phyloP scores from a whole-genome alignment of 30 jellyfish, hydroid and myxozoan genomes.

The Pseudorhiza aurosa region DNA sequence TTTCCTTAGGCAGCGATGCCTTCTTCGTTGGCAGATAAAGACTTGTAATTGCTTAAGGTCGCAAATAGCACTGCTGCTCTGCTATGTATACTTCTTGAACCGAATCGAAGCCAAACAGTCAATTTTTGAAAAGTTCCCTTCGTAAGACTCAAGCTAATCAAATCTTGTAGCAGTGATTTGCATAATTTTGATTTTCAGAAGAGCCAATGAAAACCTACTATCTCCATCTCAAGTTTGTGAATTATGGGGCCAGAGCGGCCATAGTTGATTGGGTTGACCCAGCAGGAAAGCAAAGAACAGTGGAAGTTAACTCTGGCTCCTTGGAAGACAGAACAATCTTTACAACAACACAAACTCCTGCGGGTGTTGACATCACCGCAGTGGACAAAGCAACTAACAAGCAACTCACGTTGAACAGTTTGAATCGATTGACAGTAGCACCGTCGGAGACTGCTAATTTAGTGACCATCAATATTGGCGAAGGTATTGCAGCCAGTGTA shows the following conservation, averaged over 20 bases:
- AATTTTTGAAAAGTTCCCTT: no score
- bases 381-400: slow-evolving; percentile 36
- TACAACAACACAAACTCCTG: slow-evolving; percentile 42
- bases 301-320: slow-evolving; percentile 27
- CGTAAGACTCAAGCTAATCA: no score
- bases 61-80: no score
- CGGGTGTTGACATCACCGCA: slow-evolving; percentile 43
- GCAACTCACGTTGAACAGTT: slow-evolving; percentile 35
- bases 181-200: slow-evolving; percentile 21
- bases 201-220: slow-evolving; percentile 53
- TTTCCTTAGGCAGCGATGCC: no score
- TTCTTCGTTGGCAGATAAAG: no score
- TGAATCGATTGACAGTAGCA: slow-evolving; percentile 16
- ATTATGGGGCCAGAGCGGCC: slow-evolving; percentile 56
- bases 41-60: no score
- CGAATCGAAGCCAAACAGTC: no score
- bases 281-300: slow-evolving; percentile 54
- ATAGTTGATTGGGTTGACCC: slow-evolving; percentile 31
- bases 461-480: slow-evolving; percentile 35
- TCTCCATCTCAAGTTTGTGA: slow-evolving; percentile 48
- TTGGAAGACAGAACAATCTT: slow-evolving; percentile 23
- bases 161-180: no score
- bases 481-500: no score
- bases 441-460: slow-evolving; percentile 61
- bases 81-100: no score